These are phyloP conservation scores for Polyodon spathula DNA, from an alignment of 2,113 vertebrate genomes.

Conservation along the genomic window DNA sequence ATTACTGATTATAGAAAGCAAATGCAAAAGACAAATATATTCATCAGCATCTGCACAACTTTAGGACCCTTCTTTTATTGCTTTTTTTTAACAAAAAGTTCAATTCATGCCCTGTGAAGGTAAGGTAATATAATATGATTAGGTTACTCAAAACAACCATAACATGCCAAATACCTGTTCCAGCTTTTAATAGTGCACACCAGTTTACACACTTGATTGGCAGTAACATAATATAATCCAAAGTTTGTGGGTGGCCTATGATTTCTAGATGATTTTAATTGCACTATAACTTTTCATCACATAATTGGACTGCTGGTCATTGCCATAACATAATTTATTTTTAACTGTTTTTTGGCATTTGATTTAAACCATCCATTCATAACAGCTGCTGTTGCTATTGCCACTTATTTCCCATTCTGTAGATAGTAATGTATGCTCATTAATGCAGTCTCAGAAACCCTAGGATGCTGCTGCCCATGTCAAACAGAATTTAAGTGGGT, in stretches of 20 bases:
- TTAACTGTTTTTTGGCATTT: neutral
- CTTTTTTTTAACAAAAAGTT: too few species aligned
- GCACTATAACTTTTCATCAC: conserved; percentile 23
- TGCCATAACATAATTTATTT: conserved; percentile 12
- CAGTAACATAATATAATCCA: conserved; percentile 32
- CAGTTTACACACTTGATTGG: conserved; percentile 37
- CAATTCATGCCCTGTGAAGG: too few species aligned
- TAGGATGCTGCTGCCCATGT: too few species aligned
- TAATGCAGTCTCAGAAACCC: too few species aligned
- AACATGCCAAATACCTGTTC: conserved; percentile 28
- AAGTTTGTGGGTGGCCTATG: conserved; percentile 34
- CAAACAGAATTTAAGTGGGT: too few species aligned
- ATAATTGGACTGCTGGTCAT: conserved; percentile 8
- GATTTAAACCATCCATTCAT: neutral
- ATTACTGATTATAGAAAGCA: too few species aligned
- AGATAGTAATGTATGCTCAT: too few species aligned
- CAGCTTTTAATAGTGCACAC: conserved; percentile 30
- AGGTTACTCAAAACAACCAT: conserved; percentile 30
- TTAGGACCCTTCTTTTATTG: too few species aligned
- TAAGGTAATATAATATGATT: conserved; percentile 23
- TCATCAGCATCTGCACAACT: too few species aligned
- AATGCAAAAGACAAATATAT: too few species aligned
- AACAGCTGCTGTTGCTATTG: conserved; percentile 3
- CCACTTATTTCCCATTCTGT: conserved; percentile 13
- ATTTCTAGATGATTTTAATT: conserved; percentile 18